phyloP scores from a whole-genome alignment of 2,113 vertebrate genomes.

The Scopus umbretta region DNA sequence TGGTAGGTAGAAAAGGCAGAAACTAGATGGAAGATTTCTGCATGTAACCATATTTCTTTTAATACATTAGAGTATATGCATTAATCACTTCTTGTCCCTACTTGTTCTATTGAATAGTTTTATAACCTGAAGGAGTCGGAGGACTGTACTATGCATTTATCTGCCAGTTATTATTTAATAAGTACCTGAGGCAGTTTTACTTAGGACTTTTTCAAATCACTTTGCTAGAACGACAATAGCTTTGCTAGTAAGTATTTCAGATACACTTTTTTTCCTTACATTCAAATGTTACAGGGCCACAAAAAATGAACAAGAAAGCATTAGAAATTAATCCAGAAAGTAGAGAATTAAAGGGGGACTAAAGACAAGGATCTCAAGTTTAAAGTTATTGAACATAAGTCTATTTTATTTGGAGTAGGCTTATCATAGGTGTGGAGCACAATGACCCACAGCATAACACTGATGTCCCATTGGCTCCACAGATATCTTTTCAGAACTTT shows the following conservation, averaged over 20 bases:
- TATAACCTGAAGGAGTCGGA: slow-evolving; percentile 10
- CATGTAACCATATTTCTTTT: slow-evolving; percentile 11
- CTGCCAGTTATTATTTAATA: slow-evolving; percentile 20
- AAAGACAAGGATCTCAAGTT: neutral
- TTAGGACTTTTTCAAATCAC: neutral
- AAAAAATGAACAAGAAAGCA: neutral
- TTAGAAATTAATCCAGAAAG: neutral
- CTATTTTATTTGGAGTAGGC: neutral
- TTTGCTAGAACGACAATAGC: neutral
- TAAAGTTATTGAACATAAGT: neutral
- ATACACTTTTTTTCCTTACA: neutral
- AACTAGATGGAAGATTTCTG: slow-evolving; percentile 19
- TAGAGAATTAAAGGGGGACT: neutral
- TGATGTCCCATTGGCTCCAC: neutral
- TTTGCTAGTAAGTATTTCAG: slow-evolving; percentile 24
- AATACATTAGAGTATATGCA: slow-evolving; percentile 37
- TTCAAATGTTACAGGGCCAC: slow-evolving; percentile 1
- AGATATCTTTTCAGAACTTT: neutral
- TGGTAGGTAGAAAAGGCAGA: slow-evolving; percentile 22
- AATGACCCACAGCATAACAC: neutral
- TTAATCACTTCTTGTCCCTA: slow-evolving; percentile 37
- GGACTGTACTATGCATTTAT: neutral
- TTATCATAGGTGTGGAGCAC: neutral
- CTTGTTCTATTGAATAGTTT: slow-evolving; percentile 34
- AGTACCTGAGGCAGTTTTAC: neutral